These are phyloP conservation scores for Orchestes rusci DNA, from an alignment of 2,888 invertebrate species.

Conservation along the genomic window DNA sequence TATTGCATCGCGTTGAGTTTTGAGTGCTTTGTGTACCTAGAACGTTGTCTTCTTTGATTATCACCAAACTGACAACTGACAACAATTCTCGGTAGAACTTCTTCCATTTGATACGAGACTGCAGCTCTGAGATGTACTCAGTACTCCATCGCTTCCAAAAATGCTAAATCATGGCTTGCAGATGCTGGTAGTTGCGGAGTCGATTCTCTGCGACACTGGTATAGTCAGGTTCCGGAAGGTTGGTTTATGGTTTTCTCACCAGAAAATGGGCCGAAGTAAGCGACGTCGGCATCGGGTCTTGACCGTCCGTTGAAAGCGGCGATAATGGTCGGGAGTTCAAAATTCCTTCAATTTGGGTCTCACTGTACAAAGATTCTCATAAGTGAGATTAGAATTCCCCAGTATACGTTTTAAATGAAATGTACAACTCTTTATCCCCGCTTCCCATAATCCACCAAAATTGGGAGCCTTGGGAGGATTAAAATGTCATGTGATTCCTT, in stretches of 20 bases:
- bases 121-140: conserved; percentile 1
- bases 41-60: neutral
- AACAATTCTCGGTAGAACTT: neutral
- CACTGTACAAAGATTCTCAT: neutral
- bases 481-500: neutral
- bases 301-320: neutral
- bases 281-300: conserved; percentile 1
- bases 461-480: conserved; percentile 1
- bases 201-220: neutral
- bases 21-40: no score
- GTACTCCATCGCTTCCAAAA: conserved; percentile 1
- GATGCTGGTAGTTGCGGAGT: neutral
- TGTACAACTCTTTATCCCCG: no score
- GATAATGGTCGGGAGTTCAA: neutral
- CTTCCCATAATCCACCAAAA: no score
- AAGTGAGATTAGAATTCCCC: neutral
- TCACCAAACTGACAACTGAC: neutral
- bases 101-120: conserved; percentile 1
- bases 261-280: neutral
- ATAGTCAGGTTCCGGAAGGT: neutral
- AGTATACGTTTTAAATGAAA: neutral
- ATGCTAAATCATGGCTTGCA: conserved; percentile 1
- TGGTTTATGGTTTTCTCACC: neutral
- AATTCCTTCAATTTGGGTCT: neutral
- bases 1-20: no score